These are phyloP conservation scores for Pelusios castaneus DNA, from an alignment of 2,113 vertebrate species.

Conservation along the genomic window DNA sequence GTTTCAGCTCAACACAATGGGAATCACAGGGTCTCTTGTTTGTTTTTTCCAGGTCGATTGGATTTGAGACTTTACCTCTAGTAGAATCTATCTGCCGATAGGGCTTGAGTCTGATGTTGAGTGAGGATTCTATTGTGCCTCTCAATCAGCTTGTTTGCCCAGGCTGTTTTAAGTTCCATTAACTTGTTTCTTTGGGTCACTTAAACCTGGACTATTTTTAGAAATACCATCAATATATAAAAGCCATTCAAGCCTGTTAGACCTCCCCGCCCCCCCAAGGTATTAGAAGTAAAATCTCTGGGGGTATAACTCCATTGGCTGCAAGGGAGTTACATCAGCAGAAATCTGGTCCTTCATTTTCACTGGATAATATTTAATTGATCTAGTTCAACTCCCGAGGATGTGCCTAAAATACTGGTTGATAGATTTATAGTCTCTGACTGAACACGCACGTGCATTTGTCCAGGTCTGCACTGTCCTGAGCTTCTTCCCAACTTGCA, in stretches of 20 bases:
- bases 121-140: not conserved
- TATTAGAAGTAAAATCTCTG: not conserved
- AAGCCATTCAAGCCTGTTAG: not conserved
- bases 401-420: not conserved
- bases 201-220: not conserved
- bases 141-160: not conserved
- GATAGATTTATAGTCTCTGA: not conserved
- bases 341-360: not conserved
- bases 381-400: not conserved
- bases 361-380: too few relatives aligned
- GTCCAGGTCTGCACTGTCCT: not conserved
- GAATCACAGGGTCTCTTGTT: not conserved
- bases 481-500: not conserved
- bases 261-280: too few relatives aligned
- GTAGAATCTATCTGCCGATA: not conserved
- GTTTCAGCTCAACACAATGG: not conserved
- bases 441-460: not conserved
- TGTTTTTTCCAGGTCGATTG: not conserved
- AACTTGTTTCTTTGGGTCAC: not conserved
- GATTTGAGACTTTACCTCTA: not conserved
- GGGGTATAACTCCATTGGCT: not conserved
- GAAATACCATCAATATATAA: not conserved
- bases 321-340: not conserved
- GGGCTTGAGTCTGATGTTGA: not conserved
- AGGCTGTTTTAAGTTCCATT: not conserved